These are phyloP conservation scores for Mesaphorura yosii DNA, from an alignment of 1,140 invertebrate genomes.

Conservation along the genomic window DNA sequence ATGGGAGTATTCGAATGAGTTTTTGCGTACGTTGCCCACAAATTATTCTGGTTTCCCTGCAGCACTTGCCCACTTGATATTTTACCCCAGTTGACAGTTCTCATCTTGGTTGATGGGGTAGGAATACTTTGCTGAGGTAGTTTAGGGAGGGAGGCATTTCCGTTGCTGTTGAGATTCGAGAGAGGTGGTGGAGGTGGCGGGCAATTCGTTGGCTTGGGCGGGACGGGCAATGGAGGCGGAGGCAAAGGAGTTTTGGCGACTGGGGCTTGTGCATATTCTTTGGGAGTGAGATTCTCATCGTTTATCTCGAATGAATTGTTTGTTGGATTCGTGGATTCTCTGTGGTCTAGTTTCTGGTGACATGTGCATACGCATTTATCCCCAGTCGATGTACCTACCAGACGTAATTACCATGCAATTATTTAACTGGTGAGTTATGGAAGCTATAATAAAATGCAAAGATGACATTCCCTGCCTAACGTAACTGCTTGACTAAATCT, in stretches of 20 bases:
- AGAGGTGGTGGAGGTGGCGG: conserved; percentile 39
- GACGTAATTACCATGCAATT: too few relatives aligned
- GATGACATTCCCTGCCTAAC: too few relatives aligned
- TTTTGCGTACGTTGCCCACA: conserved; percentile 81
- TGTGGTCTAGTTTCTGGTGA: too few relatives aligned
- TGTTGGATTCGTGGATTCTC: too few relatives aligned
- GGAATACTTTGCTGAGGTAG: conserved; percentile 78
- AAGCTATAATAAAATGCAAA: too few relatives aligned
- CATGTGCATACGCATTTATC: too few relatives aligned
- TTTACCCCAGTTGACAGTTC: conserved; percentile 88
- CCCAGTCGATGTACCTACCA: too few relatives aligned
- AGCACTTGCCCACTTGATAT: conserved; percentile 57
- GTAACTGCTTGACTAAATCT: not conserved
- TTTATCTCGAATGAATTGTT: too few relatives aligned
- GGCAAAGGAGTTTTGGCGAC: conserved; percentile 35
- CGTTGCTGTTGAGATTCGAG: conserved; percentile 34
- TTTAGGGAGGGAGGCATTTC: conserved; percentile 43
- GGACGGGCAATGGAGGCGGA: conserved; percentile 39
- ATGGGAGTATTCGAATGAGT: conserved; percentile 67
- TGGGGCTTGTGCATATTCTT: conserved; percentile 16
- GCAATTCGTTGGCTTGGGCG: conserved; percentile 35
- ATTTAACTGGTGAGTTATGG: too few relatives aligned
- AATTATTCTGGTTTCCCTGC: conserved; percentile 76
- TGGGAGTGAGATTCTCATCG: too few relatives aligned
- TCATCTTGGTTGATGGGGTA: conserved; percentile 70